Percentiles rank a stretch among this genome's conserved stretches.
Conservation (phyloP, 2,797 vertebrate species). For the Tamandua tetradactyla region DNA sequence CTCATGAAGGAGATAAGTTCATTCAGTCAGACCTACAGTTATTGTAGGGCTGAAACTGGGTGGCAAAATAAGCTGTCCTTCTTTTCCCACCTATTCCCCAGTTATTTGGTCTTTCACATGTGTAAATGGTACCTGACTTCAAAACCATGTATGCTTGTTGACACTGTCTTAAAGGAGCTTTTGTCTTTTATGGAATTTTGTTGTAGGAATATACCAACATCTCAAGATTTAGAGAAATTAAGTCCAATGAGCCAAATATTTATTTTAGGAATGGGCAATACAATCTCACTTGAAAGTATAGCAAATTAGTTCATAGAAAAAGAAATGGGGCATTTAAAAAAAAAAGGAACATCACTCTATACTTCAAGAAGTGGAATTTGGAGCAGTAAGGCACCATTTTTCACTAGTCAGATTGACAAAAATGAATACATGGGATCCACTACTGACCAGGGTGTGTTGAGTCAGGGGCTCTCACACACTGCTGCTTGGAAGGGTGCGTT, state of each 20-base stretch:
- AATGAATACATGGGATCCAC: not conserved
- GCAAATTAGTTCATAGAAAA: not conserved
- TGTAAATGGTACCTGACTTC: not conserved
- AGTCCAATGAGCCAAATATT: not conserved
- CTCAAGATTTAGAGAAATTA: not conserved
- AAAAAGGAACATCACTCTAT: not conserved
- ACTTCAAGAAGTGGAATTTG: slow-evolving; percentile 1
- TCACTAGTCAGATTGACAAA: not conserved
- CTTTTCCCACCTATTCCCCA: not conserved
- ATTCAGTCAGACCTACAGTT: not conserved
- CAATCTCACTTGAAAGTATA: not conserved
- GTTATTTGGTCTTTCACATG: not conserved
- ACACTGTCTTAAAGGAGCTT: not conserved
- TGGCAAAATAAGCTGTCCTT: not conserved
- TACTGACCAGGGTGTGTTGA: not conserved
- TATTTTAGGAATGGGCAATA: not conserved
- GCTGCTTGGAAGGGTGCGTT: accelerated
- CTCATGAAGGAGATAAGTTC: not conserved
- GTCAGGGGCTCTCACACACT: not conserved
- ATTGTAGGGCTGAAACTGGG: not conserved
- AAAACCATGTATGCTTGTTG: not conserved
- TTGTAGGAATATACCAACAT: not conserved
- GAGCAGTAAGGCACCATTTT: not conserved
- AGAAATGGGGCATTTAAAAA: not conserved
- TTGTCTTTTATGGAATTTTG: not conserved